Evolutionary conservation across 1,140 invertebrate genomes (phyloP).

Genomic region (Theocolax elegans): DNA sequence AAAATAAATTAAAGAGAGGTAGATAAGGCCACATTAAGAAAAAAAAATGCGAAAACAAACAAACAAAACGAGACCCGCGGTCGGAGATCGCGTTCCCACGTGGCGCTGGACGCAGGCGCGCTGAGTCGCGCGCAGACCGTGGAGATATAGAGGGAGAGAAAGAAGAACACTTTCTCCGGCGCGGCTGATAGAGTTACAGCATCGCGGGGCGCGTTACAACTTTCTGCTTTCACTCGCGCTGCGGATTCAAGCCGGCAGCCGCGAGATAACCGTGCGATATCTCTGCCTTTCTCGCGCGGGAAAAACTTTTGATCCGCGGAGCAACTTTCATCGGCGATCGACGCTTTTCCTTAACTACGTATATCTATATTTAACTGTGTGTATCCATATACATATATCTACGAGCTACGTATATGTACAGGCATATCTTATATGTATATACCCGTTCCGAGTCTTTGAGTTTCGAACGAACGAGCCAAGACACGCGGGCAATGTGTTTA

Average conservation of each 20-base stretch:
- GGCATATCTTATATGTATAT: too few species aligned
- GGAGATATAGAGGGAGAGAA: conserved; percentile 56
- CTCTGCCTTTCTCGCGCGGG: conserved; percentile 19
- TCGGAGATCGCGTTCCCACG: conserved; percentile 40
- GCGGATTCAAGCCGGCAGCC: conserved; percentile 45
- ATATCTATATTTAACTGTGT: too few species aligned
- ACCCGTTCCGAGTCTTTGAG: too few species aligned
- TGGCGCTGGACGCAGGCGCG: conserved; percentile 18
- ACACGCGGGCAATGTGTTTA: too few species aligned
- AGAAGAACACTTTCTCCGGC: conserved; percentile 64
- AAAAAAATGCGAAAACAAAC: too few species aligned
- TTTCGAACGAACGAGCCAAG: too few species aligned
- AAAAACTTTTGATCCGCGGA: conserved; percentile 31
- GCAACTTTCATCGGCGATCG: too few species aligned
- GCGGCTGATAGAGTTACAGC: conserved; percentile 22
- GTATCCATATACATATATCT: too few species aligned
- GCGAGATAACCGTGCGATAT: conserved; percentile 39
- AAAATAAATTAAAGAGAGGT: too few species aligned
- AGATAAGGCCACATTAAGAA: too few species aligned
- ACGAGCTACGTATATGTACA: too few species aligned
- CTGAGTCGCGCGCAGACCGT: conserved; percentile 11
- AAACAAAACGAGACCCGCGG: conserved; percentile 14
- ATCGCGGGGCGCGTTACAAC: conserved; percentile 56
- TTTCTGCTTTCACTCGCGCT: conserved; percentile 67
- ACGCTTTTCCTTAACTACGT: too few species aligned